phyloP scores from a whole-genome alignment of 2,113 vertebrate species.

The Labeo catla region DNA sequence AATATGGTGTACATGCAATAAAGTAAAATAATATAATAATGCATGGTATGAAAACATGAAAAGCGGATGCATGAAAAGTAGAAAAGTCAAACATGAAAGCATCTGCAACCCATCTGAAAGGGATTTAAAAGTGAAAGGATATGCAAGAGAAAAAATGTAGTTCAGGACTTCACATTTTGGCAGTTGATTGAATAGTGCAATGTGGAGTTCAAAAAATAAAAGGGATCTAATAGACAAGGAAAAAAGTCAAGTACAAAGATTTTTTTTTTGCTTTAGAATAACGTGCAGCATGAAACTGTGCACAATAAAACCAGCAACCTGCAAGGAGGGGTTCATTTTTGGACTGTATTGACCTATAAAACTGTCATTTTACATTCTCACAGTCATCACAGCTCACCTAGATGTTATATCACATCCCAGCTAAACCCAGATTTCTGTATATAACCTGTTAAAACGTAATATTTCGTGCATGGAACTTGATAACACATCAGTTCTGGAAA shows the following conservation, averaged over 20 bases:
- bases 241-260: background rate
- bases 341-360: background rate
- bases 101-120: background rate
- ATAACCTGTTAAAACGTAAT: background rate
- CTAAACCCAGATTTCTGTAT: background rate
- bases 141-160: background rate
- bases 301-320: background rate
- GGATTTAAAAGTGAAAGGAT: background rate
- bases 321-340: background rate
- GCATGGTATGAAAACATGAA: background rate
- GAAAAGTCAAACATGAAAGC: background rate
- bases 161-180: background rate
- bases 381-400: background rate
- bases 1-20: background rate
- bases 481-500: conserved; percentile 34
- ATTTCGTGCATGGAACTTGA: background rate
- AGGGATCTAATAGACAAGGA: too few relatives aligned
- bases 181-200: background rate
- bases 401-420: background rate
- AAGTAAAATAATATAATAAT: background rate
- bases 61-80: background rate
- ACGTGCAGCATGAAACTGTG: background rate
- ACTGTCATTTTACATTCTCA: background rate
- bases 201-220: background rate
- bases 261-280: background rate